These are phyloP conservation scores for Maccullochella peelii DNA, from an alignment of 2,113 vertebrate species.

Conservation along the genomic window DNA sequence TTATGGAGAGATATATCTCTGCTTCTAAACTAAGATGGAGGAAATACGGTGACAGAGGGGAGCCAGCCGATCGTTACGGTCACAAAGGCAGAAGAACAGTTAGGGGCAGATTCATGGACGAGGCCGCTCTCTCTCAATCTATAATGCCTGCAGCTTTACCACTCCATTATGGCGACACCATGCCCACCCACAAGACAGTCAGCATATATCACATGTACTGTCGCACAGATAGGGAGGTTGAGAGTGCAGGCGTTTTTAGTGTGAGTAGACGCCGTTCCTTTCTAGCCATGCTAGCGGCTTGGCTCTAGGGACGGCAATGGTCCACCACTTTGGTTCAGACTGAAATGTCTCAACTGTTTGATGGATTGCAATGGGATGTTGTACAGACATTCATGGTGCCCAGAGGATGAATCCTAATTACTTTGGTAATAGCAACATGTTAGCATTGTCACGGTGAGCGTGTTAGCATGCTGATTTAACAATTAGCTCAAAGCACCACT, in stretches of 20 bases:
- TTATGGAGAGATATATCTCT: constrained; percentile 83
- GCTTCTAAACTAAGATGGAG: constrained; percentile 82
- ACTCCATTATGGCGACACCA: constrained; percentile 80
- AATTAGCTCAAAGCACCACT: not conserved
- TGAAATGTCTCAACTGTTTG: not conserved
- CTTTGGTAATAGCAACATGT: not conserved
- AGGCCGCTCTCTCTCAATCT: constrained; percentile 68
- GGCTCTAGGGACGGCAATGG: not conserved
- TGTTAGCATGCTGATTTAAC: not conserved
- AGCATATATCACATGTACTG: constrained; percentile 69
- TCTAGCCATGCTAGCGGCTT: not conserved
- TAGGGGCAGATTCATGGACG: constrained; percentile 83
- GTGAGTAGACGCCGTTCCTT: constrained; percentile 11
- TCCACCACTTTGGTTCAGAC: not conserved
- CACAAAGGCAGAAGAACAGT: constrained; percentile 81
- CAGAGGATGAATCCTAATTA: not conserved
- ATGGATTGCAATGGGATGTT: not conserved
- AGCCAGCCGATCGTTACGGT: constrained; percentile 78
- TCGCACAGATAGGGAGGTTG: constrained; percentile 44
- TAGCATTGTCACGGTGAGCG: not conserved
- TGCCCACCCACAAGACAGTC: constrained; percentile 60
- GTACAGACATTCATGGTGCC: not conserved
- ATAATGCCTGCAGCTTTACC: constrained; percentile 80
- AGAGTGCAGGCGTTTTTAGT: constrained; percentile 8
- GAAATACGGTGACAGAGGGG: constrained; percentile 81